A percentile compares a stretch with the other conserved stretches of the same genome.
phyloP scores from a whole-genome alignment of 2,113 vertebrate genomes.

The Thunnus thynnus region DNA sequence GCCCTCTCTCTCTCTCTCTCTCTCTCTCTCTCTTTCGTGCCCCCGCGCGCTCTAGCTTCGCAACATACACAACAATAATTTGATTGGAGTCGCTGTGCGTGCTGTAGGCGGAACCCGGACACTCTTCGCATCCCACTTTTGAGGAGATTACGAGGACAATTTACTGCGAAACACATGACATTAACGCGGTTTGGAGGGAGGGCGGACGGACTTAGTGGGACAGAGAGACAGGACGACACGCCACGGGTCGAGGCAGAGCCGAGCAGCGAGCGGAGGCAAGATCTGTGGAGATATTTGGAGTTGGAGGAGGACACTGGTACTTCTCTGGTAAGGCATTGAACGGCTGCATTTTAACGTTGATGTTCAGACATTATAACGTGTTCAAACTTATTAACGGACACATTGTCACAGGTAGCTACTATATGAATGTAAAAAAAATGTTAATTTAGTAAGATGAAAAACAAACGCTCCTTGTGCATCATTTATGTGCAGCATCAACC shows the following conservation, averaged over 20 bases:
- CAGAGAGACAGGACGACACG: conserved; percentile 52
- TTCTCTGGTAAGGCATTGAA: conserved; percentile 72
- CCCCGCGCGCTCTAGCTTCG: conserved; percentile 40
- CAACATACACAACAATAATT: conserved; percentile 44
- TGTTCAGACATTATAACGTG: too few relatives aligned
- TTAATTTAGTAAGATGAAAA: too few relatives aligned
- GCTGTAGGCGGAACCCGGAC: conserved; percentile 80
- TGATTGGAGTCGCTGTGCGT: conserved; percentile 61
- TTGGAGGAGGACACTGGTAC: conserved; percentile 60
- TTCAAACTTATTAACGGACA: neutral
- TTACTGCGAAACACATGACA: conserved; percentile 66
- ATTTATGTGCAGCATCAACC: neutral
- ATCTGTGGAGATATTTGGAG: conserved; percentile 76
- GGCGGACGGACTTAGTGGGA: conserved; percentile 42
- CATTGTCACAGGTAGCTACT: neutral
- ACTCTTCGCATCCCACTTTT: conserved; percentile 70
- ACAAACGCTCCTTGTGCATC: neutral
- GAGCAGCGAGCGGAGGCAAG: conserved; percentile 35
- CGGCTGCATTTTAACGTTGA: conserved; percentile 7
- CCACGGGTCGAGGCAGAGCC: conserved; percentile 14
- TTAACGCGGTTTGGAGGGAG: conserved; percentile 52
- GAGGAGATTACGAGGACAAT: conserved; percentile 69
- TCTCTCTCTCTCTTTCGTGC: conserved; percentile 3
- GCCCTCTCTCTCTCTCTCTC: too few relatives aligned
- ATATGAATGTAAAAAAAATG: too few relatives aligned